Evolutionary conservation across 2,888 invertebrate genomes (phyloP).

Genomic region (Endotricha flammealis): DNA sequence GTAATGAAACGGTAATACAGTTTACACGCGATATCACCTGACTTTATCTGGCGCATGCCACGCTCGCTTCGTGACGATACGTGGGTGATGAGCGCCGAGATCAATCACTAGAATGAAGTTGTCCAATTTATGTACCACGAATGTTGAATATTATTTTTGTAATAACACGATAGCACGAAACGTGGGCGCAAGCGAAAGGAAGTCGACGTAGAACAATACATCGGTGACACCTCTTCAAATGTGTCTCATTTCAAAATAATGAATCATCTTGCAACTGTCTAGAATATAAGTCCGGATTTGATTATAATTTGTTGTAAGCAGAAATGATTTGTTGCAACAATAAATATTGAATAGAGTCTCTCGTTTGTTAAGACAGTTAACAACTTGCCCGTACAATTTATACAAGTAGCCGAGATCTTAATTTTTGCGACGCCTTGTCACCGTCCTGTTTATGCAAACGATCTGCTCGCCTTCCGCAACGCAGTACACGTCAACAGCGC

Average conservation of each 20-base stretch:
- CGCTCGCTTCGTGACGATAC: constrained; percentile 46
- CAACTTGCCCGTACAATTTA: neutral
- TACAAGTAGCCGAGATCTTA: neutral
- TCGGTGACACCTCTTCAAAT: constrained; percentile 13
- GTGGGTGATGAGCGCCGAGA: constrained; percentile 59
- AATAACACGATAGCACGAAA: constrained; percentile 39
- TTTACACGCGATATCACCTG: constrained; percentile 17
- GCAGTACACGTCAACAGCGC: constrained; percentile 10
- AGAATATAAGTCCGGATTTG: neutral
- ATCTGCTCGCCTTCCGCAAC: neutral
- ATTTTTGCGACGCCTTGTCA: constrained; percentile 1
- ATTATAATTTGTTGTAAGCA: neutral
- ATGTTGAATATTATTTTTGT: constrained; percentile 51
- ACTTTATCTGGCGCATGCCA: constrained; percentile 19
- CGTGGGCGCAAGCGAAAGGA: constrained; percentile 35
- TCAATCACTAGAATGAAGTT: constrained; percentile 66
- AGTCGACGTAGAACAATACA: constrained; percentile 12
- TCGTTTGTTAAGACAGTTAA: neutral
- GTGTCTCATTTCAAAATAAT: neutral
- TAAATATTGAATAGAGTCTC: neutral
- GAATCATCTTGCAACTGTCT: neutral
- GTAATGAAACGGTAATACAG: constrained; percentile 39
- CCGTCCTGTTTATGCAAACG: constrained; percentile 9
- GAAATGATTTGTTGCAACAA: neutral
- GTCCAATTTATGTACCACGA: constrained; percentile 55